These are phyloP conservation scores for Trypoxylus dichotomus DNA, from an alignment of 1,140 invertebrate species.

Conservation along the genomic window DNA sequence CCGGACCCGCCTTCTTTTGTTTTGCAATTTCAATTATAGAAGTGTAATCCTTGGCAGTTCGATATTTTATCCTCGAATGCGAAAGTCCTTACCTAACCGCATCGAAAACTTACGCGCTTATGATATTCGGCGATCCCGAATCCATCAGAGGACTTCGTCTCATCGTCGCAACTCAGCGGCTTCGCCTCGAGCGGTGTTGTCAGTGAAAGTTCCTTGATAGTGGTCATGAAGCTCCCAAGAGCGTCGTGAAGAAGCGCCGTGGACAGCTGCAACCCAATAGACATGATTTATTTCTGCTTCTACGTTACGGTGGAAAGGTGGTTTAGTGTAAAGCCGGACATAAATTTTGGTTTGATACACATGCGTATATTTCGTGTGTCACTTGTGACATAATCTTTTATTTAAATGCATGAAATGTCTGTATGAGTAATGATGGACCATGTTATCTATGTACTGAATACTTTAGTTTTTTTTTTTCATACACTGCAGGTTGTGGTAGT, in stretches of 20 bases:
- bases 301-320: no score
- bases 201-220: slow-evolving; percentile 57
- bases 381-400: no score
- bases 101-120: slow-evolving; percentile 67
- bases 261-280: slow-evolving; percentile 38
- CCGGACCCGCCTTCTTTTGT: neutral
- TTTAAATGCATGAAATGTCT: no score
- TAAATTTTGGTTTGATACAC: no score
- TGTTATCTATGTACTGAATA: no score
- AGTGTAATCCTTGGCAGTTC: slow-evolving; percentile 53
- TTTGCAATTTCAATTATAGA: neutral
- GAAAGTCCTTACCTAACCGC: slow-evolving; percentile 37
- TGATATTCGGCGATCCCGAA: slow-evolving; percentile 72
- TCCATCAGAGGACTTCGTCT: slow-evolving; percentile 59
- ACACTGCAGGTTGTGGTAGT: no score
- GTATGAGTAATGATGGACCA: no score
- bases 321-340: no score
- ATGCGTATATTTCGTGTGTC: no score
- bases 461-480: no score
- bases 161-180: slow-evolving; percentile 60
- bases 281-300: neutral
- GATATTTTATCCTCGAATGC: neutral
- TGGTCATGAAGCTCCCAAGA: slow-evolving; percentile 69
- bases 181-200: slow-evolving; percentile 52
- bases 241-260: slow-evolving; percentile 78